phyloP scores from a whole-genome alignment of 2,113 vertebrate species.

The Protobothrops mucrosquamatus region DNA sequence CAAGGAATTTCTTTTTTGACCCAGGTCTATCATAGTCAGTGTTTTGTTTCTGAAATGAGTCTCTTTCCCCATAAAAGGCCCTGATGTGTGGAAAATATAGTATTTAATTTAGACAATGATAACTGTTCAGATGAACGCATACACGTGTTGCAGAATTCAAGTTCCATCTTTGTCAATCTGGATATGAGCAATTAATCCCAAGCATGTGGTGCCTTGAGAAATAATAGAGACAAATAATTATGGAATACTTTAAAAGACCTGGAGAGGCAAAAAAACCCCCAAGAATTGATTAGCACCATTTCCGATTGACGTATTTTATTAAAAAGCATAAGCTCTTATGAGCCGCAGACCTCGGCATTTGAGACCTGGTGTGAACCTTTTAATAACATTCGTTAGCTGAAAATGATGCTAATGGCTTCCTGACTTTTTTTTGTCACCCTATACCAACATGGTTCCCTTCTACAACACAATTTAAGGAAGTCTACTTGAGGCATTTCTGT shows the following conservation, averaged over 20 bases:
- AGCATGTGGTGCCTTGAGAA: background rate
- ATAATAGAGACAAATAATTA: background rate
- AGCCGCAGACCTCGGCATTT: no score
- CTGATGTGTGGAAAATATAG: background rate
- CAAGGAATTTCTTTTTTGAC: background rate
- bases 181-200: background rate
- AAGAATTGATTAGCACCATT: background rate
- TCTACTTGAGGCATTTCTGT: background rate
- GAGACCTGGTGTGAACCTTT: no score
- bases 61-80: background rate
- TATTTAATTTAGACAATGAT: background rate
- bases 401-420: background rate
- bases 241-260: background rate
- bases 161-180: background rate
- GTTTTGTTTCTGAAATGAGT: background rate
- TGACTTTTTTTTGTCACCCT: background rate
- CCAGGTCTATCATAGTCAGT: background rate
- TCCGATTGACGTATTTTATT: background rate
- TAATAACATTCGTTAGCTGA: background rate
- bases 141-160: background rate
- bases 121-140: background rate
- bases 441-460: background rate
- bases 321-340: background rate
- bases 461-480: background rate
- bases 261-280: background rate